A percentile compares a stretch with the other conserved stretches of the same genome.
Evolutionary conservation across 2,797 vertebrate species (phyloP).

Genomic region (Sebastes vulpes): DNA sequence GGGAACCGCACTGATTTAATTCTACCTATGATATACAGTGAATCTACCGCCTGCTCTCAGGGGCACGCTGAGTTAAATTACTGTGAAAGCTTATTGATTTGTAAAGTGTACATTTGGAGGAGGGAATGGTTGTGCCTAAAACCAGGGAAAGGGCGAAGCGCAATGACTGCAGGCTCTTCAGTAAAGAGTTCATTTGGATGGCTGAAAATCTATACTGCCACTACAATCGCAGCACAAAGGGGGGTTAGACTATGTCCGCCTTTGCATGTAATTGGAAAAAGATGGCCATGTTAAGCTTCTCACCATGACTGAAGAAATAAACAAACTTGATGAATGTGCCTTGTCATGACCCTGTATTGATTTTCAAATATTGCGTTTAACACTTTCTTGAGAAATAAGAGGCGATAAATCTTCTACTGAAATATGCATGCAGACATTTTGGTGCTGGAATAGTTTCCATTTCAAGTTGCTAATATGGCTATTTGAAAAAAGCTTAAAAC

Average conservation of each 20-base stretch:
- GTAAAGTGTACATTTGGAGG: slow-evolving; percentile 66
- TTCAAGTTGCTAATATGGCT: slow-evolving; percentile 20
- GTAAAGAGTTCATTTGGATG: slow-evolving; percentile 59
- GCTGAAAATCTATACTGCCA: slow-evolving; percentile 76
- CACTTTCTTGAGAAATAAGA: slow-evolving; percentile 42
- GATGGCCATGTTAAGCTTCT: slow-evolving; percentile 52
- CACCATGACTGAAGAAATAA: slow-evolving; percentile 55
- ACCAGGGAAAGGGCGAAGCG: slow-evolving; percentile 22
- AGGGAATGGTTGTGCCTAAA: slow-evolving; percentile 43
- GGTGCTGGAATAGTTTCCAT: neutral
- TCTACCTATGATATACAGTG: slow-evolving; percentile 12
- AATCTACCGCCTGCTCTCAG: slow-evolving; percentile 56
- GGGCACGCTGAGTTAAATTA: slow-evolving; percentile 70
- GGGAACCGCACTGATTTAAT: slow-evolving; percentile 31
- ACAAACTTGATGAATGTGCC: slow-evolving; percentile 80
- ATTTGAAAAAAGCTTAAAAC: slow-evolving; percentile 63
- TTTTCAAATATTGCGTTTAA: slow-evolving; percentile 71
- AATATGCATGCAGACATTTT: slow-evolving; percentile 4
- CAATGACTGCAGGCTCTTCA: slow-evolving; percentile 61
- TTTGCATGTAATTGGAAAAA: slow-evolving; percentile 72
- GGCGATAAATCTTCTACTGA: slow-evolving; percentile 60
- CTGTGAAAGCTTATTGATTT: slow-evolving; percentile 80
- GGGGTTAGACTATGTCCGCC: slow-evolving; percentile 18
- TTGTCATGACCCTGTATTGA: slow-evolving; percentile 71
- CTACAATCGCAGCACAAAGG: slow-evolving; percentile 42